Evolutionary conservation across 2,888 invertebrate genomes (phyloP), one percentile per base, ranked within the genome.

Genomic region (Thalpophila matura): DNA sequence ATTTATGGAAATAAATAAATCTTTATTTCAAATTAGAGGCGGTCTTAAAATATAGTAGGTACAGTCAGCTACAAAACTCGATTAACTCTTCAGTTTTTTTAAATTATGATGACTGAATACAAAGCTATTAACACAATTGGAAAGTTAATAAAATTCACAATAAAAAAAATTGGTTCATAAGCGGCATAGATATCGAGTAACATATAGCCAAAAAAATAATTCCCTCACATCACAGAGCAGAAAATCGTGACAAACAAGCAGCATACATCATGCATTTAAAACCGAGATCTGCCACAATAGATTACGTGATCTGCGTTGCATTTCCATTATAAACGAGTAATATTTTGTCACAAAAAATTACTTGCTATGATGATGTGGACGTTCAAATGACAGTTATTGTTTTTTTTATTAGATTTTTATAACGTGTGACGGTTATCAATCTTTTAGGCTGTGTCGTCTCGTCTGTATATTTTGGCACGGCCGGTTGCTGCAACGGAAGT

Each of bases 281-380:
- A 43, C 22, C 35, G 18, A 56, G 20, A 55, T 42, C 31, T 31
- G 22, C 9, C 12, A 51, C 43, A 42, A 53, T 42, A 10, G 63
- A 49, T 45, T 45, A 69, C 63, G 70, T 74, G 57, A 33, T 24
- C 9, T n/a, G 66, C 33, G 29, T 42, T 56, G 33, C 47, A 75
- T 69, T 69, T 57, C 50, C 46, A 55, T n/a, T 53, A 40, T 26
- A 37, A 35, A 50, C 12, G 16, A 40, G 27, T n/a, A 7, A 50
- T 18, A 47, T 51, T 24, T 45, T 27, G 16, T n/a, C 22, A 49
- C 51, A 59, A 55, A 75, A 55, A 75, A 49, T 12, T 1, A 37
- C 42, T 64, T 57, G 27, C 6, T 18, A 61, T 50, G 33, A 29
- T 49, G 58, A 74, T 62, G 27, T 35, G 31, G 40, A 40, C 38